phyloP scores from a whole-genome alignment of 64 coral and sea anemone genomes.

The Montipora cactus region DNA sequence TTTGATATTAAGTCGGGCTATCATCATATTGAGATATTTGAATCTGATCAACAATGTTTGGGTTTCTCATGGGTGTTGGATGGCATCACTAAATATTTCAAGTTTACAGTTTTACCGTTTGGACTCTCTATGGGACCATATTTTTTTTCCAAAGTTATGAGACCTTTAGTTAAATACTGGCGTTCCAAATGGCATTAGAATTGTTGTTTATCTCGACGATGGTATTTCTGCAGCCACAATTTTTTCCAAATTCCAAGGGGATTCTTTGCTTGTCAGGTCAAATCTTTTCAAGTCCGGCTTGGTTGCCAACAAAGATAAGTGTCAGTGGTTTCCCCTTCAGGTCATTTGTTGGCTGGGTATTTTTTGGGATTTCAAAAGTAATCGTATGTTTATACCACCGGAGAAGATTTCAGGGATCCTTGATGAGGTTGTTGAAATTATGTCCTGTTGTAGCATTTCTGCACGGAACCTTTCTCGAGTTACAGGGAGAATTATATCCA shows the following conservation, averaged over 20 bases:
- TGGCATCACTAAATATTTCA: conserved; percentile 13
- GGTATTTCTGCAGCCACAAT: conserved; percentile 30
- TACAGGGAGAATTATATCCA: conserved; percentile 31
- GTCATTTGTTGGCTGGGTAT: conserved; percentile 20
- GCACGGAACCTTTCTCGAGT: conserved; percentile 10
- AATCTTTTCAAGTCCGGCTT: conserved; percentile 18
- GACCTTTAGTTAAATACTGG: conserved; percentile 56
- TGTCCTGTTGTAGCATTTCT: background rate
- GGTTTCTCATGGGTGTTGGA: background rate
- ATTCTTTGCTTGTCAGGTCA: background rate
- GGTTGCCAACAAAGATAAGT: conserved; percentile 37
- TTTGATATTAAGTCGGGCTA: conserved; percentile 27
- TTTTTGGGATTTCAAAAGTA: conserved; percentile 19
- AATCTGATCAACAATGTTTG: too few species aligned
- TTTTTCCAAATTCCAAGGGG: background rate
- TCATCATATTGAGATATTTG: background rate
- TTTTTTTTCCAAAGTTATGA: conserved; percentile 66
- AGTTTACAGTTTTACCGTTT: conserved; percentile 55
- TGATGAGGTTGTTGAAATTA: background rate
- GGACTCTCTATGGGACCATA: conserved; percentile 26
- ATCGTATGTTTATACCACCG: conserved; percentile 11
- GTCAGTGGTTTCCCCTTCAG: conserved; percentile 5
- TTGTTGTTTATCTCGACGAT: conserved; percentile 52
- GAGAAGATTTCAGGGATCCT: conserved; percentile 22
- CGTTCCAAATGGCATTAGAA: conserved; percentile 17